Percentiles rank a stretch among this genome's conserved stretches.
phyloP scores from a whole-genome alignment of 2,888 invertebrate genomes.

The Coremacera marginata region DNA sequence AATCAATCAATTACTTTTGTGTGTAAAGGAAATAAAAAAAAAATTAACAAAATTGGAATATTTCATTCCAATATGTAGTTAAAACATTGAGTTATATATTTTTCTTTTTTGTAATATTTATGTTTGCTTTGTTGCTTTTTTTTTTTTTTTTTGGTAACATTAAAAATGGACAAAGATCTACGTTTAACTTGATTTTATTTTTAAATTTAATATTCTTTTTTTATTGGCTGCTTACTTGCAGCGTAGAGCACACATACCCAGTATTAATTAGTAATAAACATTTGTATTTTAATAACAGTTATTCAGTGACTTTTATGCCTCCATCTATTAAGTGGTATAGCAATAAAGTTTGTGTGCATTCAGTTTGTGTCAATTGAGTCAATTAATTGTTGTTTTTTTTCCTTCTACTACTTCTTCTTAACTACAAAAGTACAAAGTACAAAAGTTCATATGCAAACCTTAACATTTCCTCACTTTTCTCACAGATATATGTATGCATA shows the following conservation, averaged over 20 bases:
- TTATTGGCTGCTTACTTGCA: too few species aligned
- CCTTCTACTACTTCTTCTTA: background rate
- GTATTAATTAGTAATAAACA: too few species aligned
- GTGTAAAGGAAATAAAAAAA: background rate
- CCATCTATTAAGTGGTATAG: too few species aligned
- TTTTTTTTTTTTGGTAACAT: slow-evolving; percentile 30
- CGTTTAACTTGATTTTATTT: too few species aligned
- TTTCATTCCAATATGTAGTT: background rate
- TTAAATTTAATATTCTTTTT: too few species aligned
- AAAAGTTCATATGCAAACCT: background rate
- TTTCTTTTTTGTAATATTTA: slow-evolving; percentile 27
- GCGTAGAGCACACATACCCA: too few species aligned
- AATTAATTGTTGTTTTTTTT: background rate
- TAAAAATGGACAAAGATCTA: background rate
- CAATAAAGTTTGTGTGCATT: too few species aligned
- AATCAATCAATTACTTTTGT: too few species aligned
- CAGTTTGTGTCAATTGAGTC: background rate
- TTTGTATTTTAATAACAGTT: too few species aligned
- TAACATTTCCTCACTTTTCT: too few species aligned
- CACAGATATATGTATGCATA: too few species aligned
- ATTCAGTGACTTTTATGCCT: too few species aligned
- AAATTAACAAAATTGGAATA: slow-evolving; percentile 8
- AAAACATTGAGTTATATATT: background rate
- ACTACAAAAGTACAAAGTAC: background rate
- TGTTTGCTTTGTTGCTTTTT: slow-evolving; percentile 19